Conservation (phyloP, 2,888 invertebrate genomes). For the Phania funesta region DNA sequence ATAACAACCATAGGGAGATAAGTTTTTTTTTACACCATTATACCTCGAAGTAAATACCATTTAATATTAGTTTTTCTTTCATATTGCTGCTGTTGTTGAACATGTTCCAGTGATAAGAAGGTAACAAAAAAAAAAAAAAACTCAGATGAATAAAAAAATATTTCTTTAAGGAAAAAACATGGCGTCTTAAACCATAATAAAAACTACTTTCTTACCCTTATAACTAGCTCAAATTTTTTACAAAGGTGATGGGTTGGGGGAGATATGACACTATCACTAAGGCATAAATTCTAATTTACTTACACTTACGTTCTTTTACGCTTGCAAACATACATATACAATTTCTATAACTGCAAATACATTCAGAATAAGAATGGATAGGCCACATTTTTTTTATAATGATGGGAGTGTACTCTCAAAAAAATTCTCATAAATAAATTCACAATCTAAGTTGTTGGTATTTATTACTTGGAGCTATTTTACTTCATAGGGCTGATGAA, state of each 20-base stretch:
- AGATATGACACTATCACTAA: constrained; percentile 42
- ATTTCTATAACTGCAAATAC: not conserved
- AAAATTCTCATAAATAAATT: constrained; percentile 17
- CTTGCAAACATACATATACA: not conserved
- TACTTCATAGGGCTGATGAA: constrained; percentile 31
- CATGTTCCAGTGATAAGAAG: constrained; percentile 51
- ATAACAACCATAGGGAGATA: constrained; percentile 38
- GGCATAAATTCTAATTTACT: constrained; percentile 51
- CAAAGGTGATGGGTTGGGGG: constrained; percentile 38
- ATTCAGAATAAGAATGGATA: not conserved
- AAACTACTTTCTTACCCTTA: constrained; percentile 46
- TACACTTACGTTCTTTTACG: not conserved
- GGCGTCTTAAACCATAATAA: constrained; percentile 53
- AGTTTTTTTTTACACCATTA: constrained; percentile 20
- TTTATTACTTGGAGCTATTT: constrained; percentile 51
- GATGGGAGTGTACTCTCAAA: not conserved
- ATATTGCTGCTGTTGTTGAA: constrained; percentile 5
- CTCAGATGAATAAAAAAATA: constrained; percentile 1
- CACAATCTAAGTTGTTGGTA: constrained; percentile 11
- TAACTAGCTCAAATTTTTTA: not conserved
- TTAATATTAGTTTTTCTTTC: constrained; percentile 43
- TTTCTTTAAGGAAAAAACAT: constrained; percentile 48
- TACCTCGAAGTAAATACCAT: constrained; percentile 49
- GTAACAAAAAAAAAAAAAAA: constrained; percentile 15
- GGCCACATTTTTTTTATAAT: not conserved